Evolutionary conservation across 2,797 vertebrate species (phyloP).

Genomic region (Hydrophis major): DNA sequence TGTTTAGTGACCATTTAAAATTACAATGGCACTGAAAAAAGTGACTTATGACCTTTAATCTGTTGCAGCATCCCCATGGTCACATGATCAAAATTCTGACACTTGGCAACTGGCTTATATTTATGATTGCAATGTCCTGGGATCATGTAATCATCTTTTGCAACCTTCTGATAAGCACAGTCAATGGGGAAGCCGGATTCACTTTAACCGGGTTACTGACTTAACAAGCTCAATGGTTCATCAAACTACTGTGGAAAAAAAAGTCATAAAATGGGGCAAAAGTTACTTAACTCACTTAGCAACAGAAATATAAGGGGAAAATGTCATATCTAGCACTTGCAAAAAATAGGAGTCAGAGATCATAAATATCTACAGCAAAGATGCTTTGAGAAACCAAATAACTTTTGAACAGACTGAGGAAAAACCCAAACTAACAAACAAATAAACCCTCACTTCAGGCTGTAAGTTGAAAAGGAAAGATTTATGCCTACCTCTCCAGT

Average conservation of each 20-base stretch:
- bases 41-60: neutral
- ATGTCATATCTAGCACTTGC: neutral
- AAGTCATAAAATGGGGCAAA: neutral
- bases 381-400: conserved; percentile 22
- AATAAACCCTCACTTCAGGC: neutral
- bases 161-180: neutral
- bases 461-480: conserved; percentile 33
- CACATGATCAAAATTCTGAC: neutral
- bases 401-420: conserved; percentile 20
- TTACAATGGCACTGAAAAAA: neutral
- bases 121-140: neutral
- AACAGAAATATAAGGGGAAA: neutral
- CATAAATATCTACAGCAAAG: neutral
- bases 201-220: neutral
- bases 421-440: too few relatives aligned
- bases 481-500: conserved; percentile 42
- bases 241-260: neutral
- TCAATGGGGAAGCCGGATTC: neutral
- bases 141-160: neutral
- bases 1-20: neutral
- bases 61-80: neutral
- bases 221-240: neutral
- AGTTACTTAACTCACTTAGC: neutral
- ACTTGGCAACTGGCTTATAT: neutral
- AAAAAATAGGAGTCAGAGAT: conserved; percentile 6